phyloP scores from a whole-genome alignment of 1,140 invertebrate genomes.

The Scaptomyza hsui region DNA sequence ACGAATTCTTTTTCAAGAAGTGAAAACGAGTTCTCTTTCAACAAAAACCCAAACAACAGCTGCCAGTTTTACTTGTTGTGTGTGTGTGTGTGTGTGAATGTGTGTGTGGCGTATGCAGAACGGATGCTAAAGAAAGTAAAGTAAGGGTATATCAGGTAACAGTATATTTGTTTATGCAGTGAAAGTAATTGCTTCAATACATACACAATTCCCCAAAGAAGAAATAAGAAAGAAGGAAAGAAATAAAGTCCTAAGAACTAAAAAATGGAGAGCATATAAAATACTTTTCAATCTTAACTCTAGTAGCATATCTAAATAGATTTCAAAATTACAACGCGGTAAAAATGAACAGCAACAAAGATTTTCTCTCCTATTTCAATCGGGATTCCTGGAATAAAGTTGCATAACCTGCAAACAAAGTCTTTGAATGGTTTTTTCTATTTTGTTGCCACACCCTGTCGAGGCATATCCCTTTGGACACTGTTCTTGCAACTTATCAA shows the following conservation, averaged over 20 bases:
- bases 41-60: conserved; percentile 43
- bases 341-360: conserved; percentile 13
- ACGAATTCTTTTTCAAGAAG: conserved; percentile 35
- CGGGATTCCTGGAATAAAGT: conserved; percentile 34
- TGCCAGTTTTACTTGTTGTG: conserved; percentile 11
- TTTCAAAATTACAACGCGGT: too few species aligned
- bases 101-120: conserved; percentile 51
- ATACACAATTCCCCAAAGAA: neutral
- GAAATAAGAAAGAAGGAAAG: neutral
- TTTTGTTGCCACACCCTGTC: conserved; percentile 3
- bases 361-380: neutral
- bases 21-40: conserved; percentile 28
- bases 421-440: conserved; percentile 6
- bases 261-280: too few species aligned
- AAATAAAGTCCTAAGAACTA: neutral
- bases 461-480: conserved; percentile 28
- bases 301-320: too few species aligned
- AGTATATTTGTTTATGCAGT: conserved; percentile 37
- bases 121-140: conserved; percentile 12
- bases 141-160: conserved; percentile 41
- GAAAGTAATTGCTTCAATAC: conserved; percentile 38
- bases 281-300: neutral
- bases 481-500: conserved; percentile 57
- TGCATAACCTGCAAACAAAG: conserved; percentile 31
- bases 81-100: conserved; percentile 21